Evolutionary conservation across 1,140 invertebrate species (phyloP).

Genomic region (Calycopis cecrops): DNA sequence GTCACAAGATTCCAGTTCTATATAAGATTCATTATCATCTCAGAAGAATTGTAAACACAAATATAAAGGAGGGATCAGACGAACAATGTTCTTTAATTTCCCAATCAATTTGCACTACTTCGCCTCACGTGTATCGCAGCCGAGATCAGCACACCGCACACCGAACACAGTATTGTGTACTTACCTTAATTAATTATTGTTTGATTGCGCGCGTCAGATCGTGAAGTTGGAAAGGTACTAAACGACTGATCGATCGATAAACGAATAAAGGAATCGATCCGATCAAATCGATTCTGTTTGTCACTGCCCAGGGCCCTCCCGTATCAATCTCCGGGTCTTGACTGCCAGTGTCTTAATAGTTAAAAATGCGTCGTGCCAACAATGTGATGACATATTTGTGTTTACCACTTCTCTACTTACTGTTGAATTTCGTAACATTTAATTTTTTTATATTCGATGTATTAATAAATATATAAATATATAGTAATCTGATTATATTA

Average conservation of each 20-base stretch:
- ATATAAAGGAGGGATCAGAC: no score
- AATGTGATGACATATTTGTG: no score
- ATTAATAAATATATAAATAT: no score
- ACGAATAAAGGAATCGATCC: not conserved
- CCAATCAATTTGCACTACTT: conserved; percentile 2
- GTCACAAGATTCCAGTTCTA: no score
- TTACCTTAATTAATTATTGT: conserved; percentile 37
- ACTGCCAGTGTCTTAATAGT: conserved; percentile 2
- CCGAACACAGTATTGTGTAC: conserved; percentile 17
- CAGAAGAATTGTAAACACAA: no score
- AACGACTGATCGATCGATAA: conserved; percentile 4
- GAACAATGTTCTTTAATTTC: no score
- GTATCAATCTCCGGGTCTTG: not conserved
- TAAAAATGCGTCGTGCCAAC: not conserved
- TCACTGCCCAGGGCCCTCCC: not conserved
- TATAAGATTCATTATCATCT: no score
- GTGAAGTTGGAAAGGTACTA: not conserved
- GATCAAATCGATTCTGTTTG: conserved; percentile 6
- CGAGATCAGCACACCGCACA: not conserved
- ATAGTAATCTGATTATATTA: no score
- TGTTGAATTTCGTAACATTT: no score
- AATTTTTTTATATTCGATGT: no score
- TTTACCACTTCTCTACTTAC: no score
- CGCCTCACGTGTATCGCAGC: not conserved
- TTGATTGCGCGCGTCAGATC: conserved; percentile 30